Conservation (phyloP, 2,888 invertebrate genomes). For the Lasioglossum figueresi region DNA sequence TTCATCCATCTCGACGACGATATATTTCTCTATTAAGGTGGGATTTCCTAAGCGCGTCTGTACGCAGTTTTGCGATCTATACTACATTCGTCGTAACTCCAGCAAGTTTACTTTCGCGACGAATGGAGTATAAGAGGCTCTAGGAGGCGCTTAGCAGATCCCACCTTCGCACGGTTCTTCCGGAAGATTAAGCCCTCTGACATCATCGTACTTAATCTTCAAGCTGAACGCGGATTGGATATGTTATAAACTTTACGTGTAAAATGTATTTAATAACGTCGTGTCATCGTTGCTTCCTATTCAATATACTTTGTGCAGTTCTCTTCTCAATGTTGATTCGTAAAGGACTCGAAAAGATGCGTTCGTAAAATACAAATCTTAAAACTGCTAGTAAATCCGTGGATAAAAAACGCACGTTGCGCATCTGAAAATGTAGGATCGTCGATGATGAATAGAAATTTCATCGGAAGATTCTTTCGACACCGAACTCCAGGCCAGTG, state of each 20-base stretch:
- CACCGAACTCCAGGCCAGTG: background rate
- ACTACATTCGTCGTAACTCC: no score
- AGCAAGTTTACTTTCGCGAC: no score
- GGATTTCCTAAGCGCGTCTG: no score
- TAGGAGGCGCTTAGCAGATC: no score
- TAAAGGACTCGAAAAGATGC: background rate
- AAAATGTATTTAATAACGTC: background rate
- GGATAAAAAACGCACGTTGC: background rate
- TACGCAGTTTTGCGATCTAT: no score
- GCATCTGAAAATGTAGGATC: background rate
- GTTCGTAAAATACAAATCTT: background rate
- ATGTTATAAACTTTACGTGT: background rate
- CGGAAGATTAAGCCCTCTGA: background rate
- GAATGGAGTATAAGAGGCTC: no score
- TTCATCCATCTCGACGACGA: background rate
- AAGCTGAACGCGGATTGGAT: background rate
- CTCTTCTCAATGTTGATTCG: background rate
- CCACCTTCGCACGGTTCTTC: background rate
- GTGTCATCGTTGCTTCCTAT: background rate
- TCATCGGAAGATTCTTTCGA: background rate
- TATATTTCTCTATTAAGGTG: background rate
- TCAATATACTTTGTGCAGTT: background rate
- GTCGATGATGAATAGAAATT: background rate
- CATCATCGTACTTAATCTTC: background rate
- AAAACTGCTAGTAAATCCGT: background rate